Evolutionary conservation across 2,888 invertebrate species (phyloP).

Genomic region (Lepidonotus clava): DNA sequence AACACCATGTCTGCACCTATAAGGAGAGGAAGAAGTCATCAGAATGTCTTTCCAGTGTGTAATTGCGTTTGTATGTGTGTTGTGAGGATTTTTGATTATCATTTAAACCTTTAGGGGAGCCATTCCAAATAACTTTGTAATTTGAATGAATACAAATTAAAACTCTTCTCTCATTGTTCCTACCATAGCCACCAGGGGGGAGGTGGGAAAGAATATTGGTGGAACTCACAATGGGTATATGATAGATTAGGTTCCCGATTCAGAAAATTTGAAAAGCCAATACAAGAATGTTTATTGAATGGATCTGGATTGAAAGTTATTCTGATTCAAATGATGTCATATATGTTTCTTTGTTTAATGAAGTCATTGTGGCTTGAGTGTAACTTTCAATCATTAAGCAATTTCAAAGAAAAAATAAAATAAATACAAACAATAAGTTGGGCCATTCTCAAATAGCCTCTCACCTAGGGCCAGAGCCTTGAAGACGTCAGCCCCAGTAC

Average conservation of each 20-base stretch:
- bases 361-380: too few species aligned
- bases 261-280: too few species aligned
- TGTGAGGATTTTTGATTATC: not conserved
- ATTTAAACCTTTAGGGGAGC: not conserved
- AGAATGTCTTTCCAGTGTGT: not conserved
- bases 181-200: too few species aligned
- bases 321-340: too few species aligned
- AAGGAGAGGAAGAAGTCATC: not conserved
- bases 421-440: not conserved
- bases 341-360: too few species aligned
- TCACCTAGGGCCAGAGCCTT: slow-evolving; percentile 12
- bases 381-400: not conserved
- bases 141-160: too few species aligned
- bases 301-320: too few species aligned
- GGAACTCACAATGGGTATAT: too few species aligned
- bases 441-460: not conserved
- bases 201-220: too few species aligned
- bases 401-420: not conserved
- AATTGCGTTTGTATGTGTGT: not conserved
- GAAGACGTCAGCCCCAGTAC: not conserved
- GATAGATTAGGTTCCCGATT: too few species aligned
- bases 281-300: too few species aligned
- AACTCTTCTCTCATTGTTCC: too few species aligned
- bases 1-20: slow-evolving; percentile 43
- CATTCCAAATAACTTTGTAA: not conserved